Evolutionary conservation across 1,140 invertebrate species (phyloP).

Genomic region (Augochlora pura): DNA sequence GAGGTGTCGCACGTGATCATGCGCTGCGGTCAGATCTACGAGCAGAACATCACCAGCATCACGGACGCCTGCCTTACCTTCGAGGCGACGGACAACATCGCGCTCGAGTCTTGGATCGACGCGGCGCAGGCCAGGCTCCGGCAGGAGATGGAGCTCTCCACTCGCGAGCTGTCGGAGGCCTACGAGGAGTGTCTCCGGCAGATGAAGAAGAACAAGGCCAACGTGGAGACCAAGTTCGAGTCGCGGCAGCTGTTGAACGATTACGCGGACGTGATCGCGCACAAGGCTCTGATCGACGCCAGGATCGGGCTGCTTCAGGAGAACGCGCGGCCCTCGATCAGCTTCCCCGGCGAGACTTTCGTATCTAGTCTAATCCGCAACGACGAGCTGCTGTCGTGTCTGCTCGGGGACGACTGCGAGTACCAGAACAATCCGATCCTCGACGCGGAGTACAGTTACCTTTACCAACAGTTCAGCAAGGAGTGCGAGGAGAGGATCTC

Average conservation of each 20-base stretch:
- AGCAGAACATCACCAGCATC: constrained; percentile 79
- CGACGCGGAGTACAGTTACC: constrained; percentile 83
- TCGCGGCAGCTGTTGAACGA: constrained; percentile 82
- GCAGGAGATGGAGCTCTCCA: constrained; percentile 85
- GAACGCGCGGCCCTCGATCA: constrained; percentile 41
- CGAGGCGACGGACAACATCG: constrained; percentile 83
- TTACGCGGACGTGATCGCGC: constrained; percentile 88
- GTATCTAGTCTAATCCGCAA: constrained; percentile 74
- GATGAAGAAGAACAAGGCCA: constrained; percentile 78
- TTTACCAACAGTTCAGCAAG: constrained; percentile 83
- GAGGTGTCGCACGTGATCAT: constrained; percentile 87
- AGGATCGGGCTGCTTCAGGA: constrained; percentile 82
- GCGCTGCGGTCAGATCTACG: constrained; percentile 84
- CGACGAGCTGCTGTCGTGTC: constrained; percentile 68
- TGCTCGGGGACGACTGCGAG: constrained; percentile 63
- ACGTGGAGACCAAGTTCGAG: constrained; percentile 75
- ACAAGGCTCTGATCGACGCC: constrained; percentile 88
- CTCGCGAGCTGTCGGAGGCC: constrained; percentile 83
- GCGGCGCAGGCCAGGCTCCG: constrained; percentile 85
- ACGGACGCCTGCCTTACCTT: constrained; percentile 80
- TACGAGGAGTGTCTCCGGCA: constrained; percentile 83
- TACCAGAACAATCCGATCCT: constrained; percentile 78
- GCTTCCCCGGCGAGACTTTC: constrained; percentile 61
- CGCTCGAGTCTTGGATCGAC: constrained; percentile 86
- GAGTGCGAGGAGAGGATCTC: constrained; percentile 77